phyloP scores from a whole-genome alignment of 2,888 invertebrate species.

The Galerucella pusilla region DNA sequence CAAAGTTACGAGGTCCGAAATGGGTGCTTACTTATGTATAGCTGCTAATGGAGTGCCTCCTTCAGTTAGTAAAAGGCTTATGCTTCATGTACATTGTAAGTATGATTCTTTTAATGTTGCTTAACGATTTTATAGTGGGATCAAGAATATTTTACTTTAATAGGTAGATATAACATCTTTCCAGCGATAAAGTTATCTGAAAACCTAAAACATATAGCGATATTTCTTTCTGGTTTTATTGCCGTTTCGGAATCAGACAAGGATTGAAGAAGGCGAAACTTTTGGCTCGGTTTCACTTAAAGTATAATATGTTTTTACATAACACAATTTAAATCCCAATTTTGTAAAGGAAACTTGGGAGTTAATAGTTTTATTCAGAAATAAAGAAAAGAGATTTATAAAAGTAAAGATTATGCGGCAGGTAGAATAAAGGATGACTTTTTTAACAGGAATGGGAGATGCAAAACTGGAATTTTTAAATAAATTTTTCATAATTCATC shows the following conservation, averaged over 20 bases:
- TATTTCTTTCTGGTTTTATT: conserved; percentile 24
- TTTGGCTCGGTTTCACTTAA: conserved; percentile 27
- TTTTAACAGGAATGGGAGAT: neutral
- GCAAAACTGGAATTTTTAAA: neutral
- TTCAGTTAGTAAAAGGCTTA: conserved; percentile 89
- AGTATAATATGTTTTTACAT: conserved; percentile 35
- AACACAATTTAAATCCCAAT: conserved; percentile 35
- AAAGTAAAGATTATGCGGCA: conserved; percentile 28
- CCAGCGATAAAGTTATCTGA: neutral
- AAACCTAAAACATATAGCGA: conserved; percentile 1
- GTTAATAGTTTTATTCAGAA: conserved; percentile 35
- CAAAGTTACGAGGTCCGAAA: conserved; percentile 89
- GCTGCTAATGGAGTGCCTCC: conserved; percentile 90
- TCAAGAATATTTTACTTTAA: neutral
- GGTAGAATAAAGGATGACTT: conserved; percentile 21
- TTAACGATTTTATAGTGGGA: neutral
- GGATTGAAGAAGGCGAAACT: conserved; percentile 23
- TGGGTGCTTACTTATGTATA: conserved; percentile 90
- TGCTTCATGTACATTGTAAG: conserved; percentile 93
- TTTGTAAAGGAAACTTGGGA: conserved; percentile 30
- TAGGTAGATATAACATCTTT: neutral
- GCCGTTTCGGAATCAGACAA: conserved; percentile 20
- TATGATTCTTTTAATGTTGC: conserved; percentile 58
- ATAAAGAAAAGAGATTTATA: conserved; percentile 32
- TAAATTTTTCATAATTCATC: neutral